Evolutionary conservation across 2,797 vertebrate species (phyloP), one percentile per base, ranked within the genome.

Genomic region (Geotrypetes seraphini): DNA sequence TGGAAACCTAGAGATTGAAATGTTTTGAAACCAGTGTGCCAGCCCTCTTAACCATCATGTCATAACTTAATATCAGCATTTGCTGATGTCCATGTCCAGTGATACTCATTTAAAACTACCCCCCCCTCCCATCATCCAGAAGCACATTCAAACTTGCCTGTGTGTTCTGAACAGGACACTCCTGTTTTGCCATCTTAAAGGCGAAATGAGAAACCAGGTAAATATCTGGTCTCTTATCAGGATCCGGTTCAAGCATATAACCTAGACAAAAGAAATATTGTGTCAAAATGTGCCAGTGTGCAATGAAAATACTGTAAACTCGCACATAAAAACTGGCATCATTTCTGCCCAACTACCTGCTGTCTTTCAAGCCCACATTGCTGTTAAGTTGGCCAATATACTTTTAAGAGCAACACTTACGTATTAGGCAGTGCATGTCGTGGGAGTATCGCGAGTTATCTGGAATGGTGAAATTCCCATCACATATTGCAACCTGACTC

Each of bases 401-500:
- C 1, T 14, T 3, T 15, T 2, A 31, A 4, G 14, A 24, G 6
- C 35, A 38, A 55, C 59, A 91, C 91, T 88, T 79, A 99, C 96
- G 87, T 67, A 98, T 96, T 61, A 99, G 91, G 81, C 93, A 92
- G 80, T 99, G 94, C 88, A 97, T 90, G 51, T 97, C 95, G 25
- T 92, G 87, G 8, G 95, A 92, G 72, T 96, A 96, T 41, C 92
- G 81, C 1, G 95, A 96, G 30, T 89, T 92, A 69, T 98, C 95
- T 2, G 96, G 96, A 53, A 99, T 94, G 44, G 95, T 98, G 75
- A 99, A 98, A 68, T 78, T 98, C 53, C 96, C 96, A 8, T 98
- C 96, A 51, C 96, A 99, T 65, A 99, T 99, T 12, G 95, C 93
- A 52, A 99, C 96, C 74, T 96, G 92, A 63, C 95, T 98, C 78